phyloP scores from a whole-genome alignment of 2,113 vertebrate genomes.

The Leptodactylus fuscus region DNA sequence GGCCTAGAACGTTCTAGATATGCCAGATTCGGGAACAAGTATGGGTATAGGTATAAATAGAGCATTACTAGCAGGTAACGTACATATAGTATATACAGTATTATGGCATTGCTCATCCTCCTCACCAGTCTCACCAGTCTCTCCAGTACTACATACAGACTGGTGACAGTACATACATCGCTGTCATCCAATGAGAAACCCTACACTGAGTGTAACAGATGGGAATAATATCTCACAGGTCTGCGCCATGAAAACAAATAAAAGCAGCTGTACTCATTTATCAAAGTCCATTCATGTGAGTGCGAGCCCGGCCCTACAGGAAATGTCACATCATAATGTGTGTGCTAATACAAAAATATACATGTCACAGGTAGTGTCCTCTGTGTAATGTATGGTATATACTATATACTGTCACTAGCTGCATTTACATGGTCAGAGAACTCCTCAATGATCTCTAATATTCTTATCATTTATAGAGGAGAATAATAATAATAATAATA shows the following conservation, averaged over 20 bases:
- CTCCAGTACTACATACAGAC: neutral
- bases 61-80: no score
- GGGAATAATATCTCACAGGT: constrained; percentile 26
- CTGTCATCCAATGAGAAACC: constrained; percentile 7
- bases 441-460: no score
- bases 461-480: no score
- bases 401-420: no score
- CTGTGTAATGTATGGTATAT: no score
- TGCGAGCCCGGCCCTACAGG: neutral
- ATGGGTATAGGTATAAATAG: no score
- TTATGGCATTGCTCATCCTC: neutral
- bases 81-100: no score
- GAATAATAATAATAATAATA: no score
- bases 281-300: neutral
- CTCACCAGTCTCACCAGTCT: constrained; percentile 18
- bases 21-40: no score
- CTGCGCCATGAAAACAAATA: constrained; percentile 13
- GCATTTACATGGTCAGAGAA: no score
- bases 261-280: constrained; percentile 23
- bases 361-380: neutral
- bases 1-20: no score
- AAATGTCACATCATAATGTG: neutral
- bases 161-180: neutral
- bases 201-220: constrained; percentile 27
- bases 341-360: neutral